Evolutionary conservation across 2,113 vertebrate genomes (phyloP).

Genomic region (Alces alces): DNA sequence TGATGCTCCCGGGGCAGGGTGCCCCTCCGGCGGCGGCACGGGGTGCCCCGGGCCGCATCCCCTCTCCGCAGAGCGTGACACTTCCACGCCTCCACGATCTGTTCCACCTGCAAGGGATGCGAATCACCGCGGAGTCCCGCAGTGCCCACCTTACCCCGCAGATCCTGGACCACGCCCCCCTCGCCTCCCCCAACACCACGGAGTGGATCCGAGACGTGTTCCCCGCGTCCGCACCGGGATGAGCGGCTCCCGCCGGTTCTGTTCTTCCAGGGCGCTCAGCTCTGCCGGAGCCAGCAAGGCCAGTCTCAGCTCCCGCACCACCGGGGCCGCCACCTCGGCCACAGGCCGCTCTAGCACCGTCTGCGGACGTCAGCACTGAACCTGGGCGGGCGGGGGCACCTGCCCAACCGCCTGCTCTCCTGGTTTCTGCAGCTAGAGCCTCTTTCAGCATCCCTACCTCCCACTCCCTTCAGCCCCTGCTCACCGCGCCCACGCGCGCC

Average conservation of each 20-base stretch:
- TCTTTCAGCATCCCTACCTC: background rate
- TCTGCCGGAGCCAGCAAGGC: constrained; percentile 81
- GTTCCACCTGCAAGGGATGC: constrained; percentile 72
- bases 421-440: background rate
- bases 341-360: constrained; percentile 79
- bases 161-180: background rate
- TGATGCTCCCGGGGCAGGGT: constrained; percentile 75
- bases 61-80: constrained; percentile 76
- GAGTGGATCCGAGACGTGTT: background rate
- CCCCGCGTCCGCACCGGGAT: constrained; percentile 79
- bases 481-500: constrained; percentile 86
- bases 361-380: constrained; percentile 61
- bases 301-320: constrained; percentile 79
- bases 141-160: background rate
- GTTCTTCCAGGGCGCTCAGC: constrained; percentile 80
- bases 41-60: constrained; percentile 34
- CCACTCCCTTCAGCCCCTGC: background rate
- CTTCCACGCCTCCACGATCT: constrained; percentile 80
- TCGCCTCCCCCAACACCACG: accelerated
- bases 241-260: constrained; percentile 81
- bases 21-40: constrained; percentile 71
- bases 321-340: constrained; percentile 76
- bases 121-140: constrained; percentile 41
- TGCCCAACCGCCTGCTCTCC: background rate
- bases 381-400: background rate